These are phyloP conservation scores for Eriosoma lanigerum DNA, from an alignment of 1,140 invertebrate genomes.

Conservation along the genomic window DNA sequence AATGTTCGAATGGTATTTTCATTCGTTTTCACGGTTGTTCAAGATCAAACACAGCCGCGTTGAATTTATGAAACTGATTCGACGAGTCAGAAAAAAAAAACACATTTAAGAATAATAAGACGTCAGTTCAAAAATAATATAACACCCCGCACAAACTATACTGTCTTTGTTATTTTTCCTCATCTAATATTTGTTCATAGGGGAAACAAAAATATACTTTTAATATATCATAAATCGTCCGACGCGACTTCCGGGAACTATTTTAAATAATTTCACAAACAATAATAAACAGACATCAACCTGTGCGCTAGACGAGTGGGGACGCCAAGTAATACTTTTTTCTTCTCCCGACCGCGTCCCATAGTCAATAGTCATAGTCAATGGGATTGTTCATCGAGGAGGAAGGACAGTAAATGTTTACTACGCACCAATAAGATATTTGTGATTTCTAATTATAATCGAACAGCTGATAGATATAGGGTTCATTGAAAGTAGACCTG, in stretches of 20 bases:
- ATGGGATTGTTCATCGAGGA: slow-evolving; percentile 13
- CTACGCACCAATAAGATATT: not conserved
- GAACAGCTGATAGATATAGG: slow-evolving; percentile 8
- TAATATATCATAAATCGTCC: slow-evolving; percentile 2
- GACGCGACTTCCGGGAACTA: slow-evolving; percentile 27
- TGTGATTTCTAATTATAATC: slow-evolving; percentile 48
- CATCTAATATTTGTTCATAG: not conserved
- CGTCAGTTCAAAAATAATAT: not conserved
- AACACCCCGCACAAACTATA: not conserved
- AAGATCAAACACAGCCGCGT: not conserved
- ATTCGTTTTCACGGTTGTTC: not conserved
- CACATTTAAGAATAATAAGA: not conserved
- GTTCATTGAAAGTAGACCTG: not conserved
- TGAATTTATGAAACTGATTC: slow-evolving; percentile 19
- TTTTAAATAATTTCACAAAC: slow-evolving; percentile 33
- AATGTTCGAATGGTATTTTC: too few species aligned
- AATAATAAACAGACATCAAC: slow-evolving; percentile 10
- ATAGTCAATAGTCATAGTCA: slow-evolving; percentile 24
- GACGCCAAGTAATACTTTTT: not conserved
- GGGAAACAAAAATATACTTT: not conserved
- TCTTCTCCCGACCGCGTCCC: not conserved
- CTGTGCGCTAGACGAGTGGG: not conserved
- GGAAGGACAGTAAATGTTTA: slow-evolving; percentile 7
- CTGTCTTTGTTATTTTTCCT: not conserved
- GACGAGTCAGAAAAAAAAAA: not conserved